Evolutionary conservation across 1,140 invertebrate species (phyloP).

Genomic region (Venturia canescens): DNA sequence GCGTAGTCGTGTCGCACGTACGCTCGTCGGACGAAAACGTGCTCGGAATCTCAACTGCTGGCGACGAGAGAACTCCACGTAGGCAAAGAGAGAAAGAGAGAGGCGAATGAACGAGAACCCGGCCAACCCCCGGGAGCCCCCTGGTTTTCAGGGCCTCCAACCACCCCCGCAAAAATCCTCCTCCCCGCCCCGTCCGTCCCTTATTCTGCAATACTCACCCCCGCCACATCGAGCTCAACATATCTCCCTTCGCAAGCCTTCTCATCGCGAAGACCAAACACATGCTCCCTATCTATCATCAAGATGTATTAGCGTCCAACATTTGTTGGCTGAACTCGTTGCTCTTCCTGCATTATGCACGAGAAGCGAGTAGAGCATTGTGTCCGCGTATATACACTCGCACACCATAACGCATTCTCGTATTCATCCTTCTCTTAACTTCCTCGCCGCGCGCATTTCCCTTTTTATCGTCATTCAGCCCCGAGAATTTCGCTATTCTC

Average conservation of each 20-base stretch:
- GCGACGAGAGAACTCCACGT: conserved; percentile 33
- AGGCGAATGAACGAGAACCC: conserved; percentile 59
- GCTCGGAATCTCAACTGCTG: conserved; percentile 68
- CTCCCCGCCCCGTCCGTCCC: neutral
- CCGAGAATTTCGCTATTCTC: neutral
- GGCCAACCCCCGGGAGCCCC: conserved; percentile 65
- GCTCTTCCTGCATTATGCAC: conserved; percentile 74
- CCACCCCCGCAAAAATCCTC: conserved; percentile 41
- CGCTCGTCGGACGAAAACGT: conserved; percentile 76
- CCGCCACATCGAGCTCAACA: conserved; percentile 37
- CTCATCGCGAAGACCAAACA: conserved; percentile 75
- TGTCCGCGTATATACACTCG: conserved; percentile 29
- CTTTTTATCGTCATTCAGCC: conserved; percentile 10
- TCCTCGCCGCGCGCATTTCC: conserved; percentile 34
- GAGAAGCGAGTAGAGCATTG: conserved; percentile 51
- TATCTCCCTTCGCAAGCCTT: conserved; percentile 61
- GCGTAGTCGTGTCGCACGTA: conserved; percentile 77
- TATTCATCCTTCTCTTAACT: conserved; percentile 29
- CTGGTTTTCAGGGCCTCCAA: conserved; percentile 53
- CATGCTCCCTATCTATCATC: conserved; percentile 76
- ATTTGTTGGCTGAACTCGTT: conserved; percentile 74
- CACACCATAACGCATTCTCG: conserved; percentile 11
- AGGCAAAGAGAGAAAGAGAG: conserved; percentile 23
- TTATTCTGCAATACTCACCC: conserved; percentile 20
- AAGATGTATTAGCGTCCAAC: conserved; percentile 76